Evolutionary conservation across 1,140 invertebrate species (phyloP).

Genomic region (Acromyrmex charruanus): DNA sequence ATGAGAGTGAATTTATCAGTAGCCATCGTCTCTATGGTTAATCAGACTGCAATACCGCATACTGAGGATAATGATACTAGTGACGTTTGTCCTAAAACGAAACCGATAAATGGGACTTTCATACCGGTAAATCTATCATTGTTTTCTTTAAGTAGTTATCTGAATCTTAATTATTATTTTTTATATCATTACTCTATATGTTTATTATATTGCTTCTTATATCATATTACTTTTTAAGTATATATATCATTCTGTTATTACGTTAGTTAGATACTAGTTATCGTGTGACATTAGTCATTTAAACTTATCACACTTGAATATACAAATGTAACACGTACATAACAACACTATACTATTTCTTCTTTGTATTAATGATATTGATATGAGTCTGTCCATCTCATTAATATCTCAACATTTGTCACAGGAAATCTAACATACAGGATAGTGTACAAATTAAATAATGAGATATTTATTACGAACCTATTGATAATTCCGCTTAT

Average conservation of each 20-base stretch:
- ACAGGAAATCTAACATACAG: background rate
- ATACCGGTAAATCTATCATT: constrained; percentile 86
- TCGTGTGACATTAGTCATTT: background rate
- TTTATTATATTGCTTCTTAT: background rate
- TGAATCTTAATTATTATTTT: background rate
- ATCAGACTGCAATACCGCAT: constrained; percentile 90
- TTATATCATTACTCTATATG: background rate
- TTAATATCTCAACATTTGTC: background rate
- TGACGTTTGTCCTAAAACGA: constrained; percentile 88
- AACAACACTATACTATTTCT: background rate
- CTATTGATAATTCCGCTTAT: background rate
- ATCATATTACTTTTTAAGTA: background rate
- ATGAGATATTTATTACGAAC: background rate
- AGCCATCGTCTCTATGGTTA: constrained; percentile 97
- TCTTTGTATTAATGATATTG: constrained; percentile 14
- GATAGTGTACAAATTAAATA: background rate
- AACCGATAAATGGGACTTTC: constrained; percentile 87
- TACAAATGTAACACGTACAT: background rate
- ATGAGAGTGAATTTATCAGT: constrained; percentile 97
- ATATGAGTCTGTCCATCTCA: background rate
- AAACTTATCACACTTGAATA: background rate
- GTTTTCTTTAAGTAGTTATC: background rate
- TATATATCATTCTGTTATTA: constrained; percentile 13
- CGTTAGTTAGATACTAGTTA: constrained; percentile 16
- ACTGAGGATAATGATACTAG: constrained; percentile 86